These are phyloP conservation scores for Clunio marinus DNA, from an alignment of 2,888 invertebrate genomes.

Conservation along the genomic window DNA sequence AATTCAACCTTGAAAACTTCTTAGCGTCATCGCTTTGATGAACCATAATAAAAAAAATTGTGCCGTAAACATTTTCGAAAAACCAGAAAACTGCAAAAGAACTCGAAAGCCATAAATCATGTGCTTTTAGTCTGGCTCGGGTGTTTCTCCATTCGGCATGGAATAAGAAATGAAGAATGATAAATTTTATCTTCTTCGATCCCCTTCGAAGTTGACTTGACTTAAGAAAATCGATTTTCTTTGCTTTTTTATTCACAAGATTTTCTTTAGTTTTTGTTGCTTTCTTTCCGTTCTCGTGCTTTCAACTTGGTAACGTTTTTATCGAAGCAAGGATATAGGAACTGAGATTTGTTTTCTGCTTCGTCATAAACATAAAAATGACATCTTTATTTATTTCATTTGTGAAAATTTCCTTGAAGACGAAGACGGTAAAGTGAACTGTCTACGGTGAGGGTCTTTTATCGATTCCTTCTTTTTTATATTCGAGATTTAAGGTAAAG, in stretches of 20 bases:
- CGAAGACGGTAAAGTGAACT: too few species aligned
- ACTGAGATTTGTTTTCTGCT: slow-evolving; percentile 28
- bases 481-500: neutral
- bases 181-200: slow-evolving; percentile 30
- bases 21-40: too few species aligned
- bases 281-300: neutral
- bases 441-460: slow-evolving; percentile 6
- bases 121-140: neutral
- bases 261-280: neutral
- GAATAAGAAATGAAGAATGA: slow-evolving; percentile 24
- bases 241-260: too few species aligned
- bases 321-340: neutral
- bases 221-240: slow-evolving; percentile 34
- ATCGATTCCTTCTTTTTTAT: neutral
- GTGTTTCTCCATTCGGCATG: neutral
- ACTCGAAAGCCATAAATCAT: neutral
- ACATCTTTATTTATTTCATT: slow-evolving; percentile 16
- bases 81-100: neutral
- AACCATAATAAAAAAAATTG: too few species aligned
- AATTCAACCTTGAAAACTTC: too few species aligned
- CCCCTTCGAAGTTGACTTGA: neutral
- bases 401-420: neutral
- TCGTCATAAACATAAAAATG: slow-evolving; percentile 29
- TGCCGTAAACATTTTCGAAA: too few species aligned
- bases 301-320: neutral